Percentiles rank a stretch among this genome's conserved stretches.
phyloP scores from a whole-genome alignment of 2,888 invertebrate species.

The Steinernema hermaphroditum region DNA sequence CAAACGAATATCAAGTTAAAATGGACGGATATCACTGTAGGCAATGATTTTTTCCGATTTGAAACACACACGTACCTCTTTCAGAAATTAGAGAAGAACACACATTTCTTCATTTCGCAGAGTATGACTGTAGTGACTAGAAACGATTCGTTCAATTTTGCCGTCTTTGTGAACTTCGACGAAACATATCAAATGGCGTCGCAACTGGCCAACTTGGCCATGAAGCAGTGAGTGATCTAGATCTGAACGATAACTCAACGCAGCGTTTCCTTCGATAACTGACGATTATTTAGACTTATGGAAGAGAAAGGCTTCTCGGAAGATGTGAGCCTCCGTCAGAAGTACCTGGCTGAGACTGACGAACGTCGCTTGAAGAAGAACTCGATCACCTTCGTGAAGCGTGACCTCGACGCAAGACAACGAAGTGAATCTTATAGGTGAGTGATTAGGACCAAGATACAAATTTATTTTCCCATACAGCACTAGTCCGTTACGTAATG shows the following conservation, averaged over 20 bases:
- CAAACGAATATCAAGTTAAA: constrained; percentile 85
- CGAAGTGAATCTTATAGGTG: constrained; percentile 84
- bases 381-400: constrained; percentile 85
- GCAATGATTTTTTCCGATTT: constrained; percentile 18
- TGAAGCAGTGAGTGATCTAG: constrained; percentile 74
- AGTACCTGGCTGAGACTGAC: constrained; percentile 72
- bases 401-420: constrained; percentile 90
- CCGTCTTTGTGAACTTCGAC: constrained; percentile 83
- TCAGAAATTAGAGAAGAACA: constrained; percentile 62
- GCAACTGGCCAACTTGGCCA: constrained; percentile 92
- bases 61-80: not conserved
- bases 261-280: no score
- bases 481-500: constrained; percentile 24
- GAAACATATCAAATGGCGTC: constrained; percentile 91
- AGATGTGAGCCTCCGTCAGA: constrained; percentile 81
- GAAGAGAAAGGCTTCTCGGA: constrained; percentile 89
- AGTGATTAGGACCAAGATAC: constrained; percentile 30
- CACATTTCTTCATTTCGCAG: constrained; percentile 59
- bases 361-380: constrained; percentile 70
- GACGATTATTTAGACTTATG: constrained; percentile 75
- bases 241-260: no score
- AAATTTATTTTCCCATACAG: constrained; percentile 10
- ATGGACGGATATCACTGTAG: constrained; percentile 82
- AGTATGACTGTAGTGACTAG: constrained; percentile 59
- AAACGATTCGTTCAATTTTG: constrained; percentile 77